Evolutionary conservation across 92 coral and sea anemone genomes (phyloP), one percentile per base, ranked within the genome.

Genomic region (Desmophyllum pertusum): DNA sequence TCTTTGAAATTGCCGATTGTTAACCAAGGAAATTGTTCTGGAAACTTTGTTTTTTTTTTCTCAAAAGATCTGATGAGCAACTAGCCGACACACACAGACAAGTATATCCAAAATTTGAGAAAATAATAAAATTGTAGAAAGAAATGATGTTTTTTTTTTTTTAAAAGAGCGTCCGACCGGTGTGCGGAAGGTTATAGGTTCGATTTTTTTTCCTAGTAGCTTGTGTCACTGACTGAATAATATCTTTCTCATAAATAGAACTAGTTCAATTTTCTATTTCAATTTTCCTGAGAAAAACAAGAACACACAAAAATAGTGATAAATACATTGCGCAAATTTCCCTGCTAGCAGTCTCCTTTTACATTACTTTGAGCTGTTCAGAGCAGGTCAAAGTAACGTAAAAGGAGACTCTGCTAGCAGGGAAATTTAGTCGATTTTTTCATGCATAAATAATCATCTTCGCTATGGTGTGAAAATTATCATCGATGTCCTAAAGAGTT

Each of bases 1-100:
- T 35, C 75, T 79, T 66, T 65, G 74, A 78, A 63, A 66, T 21
- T 6, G 30, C 84, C 48, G 64, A 48, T 76, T 36, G 29, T 31
- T 23, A 21, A 66, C 39, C 5, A 62, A n/a, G 31, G 37, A 67
- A 67, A 31, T 64, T 64, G 70, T 38, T 18, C 42, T 17, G 14
- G 65, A 37, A 23, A n/a, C n/a, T n/a, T n/a, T n/a, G n/a, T n/a
- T n/a, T n/a, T 37, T 4, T 15, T 67, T 67, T 36, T 37, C 25
- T 10, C 73, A 2, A 25, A 18, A 23, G 73, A 67, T 36, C 33
- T 25, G 65, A 33, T 10, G n/a, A 59, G 27, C 18, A 27, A 57
- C 29, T 0, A 59, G 13, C 25, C 2, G 14, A 59, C 35, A 7
- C 14, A 27, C 33, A 31, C 65, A 59, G 14, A 23, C 35, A 55